Evolutionary conservation across 2,797 vertebrate species (phyloP).

Genomic region (Gephyroberyx darwinii): DNA sequence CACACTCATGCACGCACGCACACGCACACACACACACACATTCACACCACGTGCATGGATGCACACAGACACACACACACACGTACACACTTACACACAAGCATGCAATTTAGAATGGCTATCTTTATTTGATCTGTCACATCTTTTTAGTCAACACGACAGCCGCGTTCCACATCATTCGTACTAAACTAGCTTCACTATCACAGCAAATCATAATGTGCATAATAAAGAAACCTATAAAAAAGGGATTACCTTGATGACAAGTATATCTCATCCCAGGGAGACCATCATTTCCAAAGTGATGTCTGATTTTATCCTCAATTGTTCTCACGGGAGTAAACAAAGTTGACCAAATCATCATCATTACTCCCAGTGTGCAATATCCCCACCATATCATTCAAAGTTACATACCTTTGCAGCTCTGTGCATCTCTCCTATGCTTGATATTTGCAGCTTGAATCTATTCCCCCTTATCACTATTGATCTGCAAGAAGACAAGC

Average conservation of each 20-base stretch:
- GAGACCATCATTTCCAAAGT: conserved; percentile 33
- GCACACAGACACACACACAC: background rate
- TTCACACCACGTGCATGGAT: background rate
- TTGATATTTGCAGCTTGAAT: conserved; percentile 58
- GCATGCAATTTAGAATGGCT: conserved; percentile 6
- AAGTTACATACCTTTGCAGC: conserved; percentile 14
- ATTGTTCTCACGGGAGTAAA: conserved; percentile 9
- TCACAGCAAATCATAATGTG: conserved; percentile 17
- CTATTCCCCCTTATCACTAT: conserved; percentile 69
- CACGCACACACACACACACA: background rate
- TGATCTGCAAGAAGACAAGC: conserved; percentile 71
- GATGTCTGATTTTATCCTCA: conserved; percentile 18
- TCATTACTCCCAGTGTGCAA: conserved; percentile 14
- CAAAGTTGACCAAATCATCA: conserved; percentile 18
- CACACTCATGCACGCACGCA: background rate
- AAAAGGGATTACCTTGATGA: conserved; percentile 15
- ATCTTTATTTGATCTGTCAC: background rate
- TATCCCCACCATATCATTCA: conserved; percentile 8
- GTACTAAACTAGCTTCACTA: background rate
- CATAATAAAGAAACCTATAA: conserved; percentile 5
- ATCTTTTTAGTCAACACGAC: conserved; percentile 16
- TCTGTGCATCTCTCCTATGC: conserved; percentile 37
- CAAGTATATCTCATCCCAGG: conserved; percentile 16
- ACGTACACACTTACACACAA: conserved; percentile 1
- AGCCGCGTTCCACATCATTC: conserved; percentile 7